phyloP scores from a whole-genome alignment of 1,140 invertebrate genomes.

The Cydia fagiglandana region DNA sequence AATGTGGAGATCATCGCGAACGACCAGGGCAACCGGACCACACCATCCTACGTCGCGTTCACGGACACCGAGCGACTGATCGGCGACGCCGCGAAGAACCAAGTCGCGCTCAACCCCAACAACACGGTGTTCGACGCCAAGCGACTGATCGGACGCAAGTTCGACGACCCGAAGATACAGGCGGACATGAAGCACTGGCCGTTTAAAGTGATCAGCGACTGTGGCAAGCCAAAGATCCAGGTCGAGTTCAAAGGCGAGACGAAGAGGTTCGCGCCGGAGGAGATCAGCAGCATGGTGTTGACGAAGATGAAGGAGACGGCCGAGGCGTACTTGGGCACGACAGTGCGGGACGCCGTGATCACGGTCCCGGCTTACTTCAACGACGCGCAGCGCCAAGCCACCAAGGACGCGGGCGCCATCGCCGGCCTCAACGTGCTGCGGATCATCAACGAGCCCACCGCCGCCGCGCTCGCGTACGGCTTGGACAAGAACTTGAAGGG shows the following conservation, averaged over 20 bases:
- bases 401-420: constrained; percentile 83
- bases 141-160: constrained; percentile 82
- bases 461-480: constrained; percentile 85
- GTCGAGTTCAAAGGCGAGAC: constrained; percentile 84
- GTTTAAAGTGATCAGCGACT: constrained; percentile 76
- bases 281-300: constrained; percentile 82
- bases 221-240: constrained; percentile 82
- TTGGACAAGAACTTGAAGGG: constrained; percentile 86
- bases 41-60: constrained; percentile 92
- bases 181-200: constrained; percentile 78
- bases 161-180: constrained; percentile 76
- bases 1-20: constrained; percentile 88
- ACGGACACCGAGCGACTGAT: constrained; percentile 88
- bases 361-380: constrained; percentile 82
- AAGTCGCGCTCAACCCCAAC: constrained; percentile 75
- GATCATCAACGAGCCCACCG: constrained; percentile 84
- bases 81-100: constrained; percentile 82
- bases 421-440: constrained; percentile 72
- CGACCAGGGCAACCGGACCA: constrained; percentile 94
- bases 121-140: constrained; percentile 75
- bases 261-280: constrained; percentile 80
- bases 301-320: constrained; percentile 90
- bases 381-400: constrained; percentile 79
- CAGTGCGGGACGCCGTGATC: constrained; percentile 82
- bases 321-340: constrained; percentile 84